Base-by-base conservation (phyloP, 2,113 vertebrate species). In the Pollachius pollachius region DNA sequence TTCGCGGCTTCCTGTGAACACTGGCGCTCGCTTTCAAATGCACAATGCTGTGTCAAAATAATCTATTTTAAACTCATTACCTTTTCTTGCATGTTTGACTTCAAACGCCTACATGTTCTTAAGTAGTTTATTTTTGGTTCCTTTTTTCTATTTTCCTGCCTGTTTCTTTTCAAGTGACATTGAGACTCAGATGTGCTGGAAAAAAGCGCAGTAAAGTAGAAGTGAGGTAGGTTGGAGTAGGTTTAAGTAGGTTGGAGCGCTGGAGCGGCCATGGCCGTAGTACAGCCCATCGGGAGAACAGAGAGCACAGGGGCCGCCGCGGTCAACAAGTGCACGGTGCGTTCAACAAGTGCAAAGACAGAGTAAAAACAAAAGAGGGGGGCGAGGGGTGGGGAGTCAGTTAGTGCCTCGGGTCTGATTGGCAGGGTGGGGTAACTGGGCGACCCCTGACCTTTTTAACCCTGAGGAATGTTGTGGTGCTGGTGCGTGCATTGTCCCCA, bases 361-460 rank as follows among this genome's bases (percentile, higher is more conserved):
- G 78, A 79, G 59, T 76, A 83, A 84, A 89, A 81, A 81, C 76
- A 89, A 86, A 85, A 15, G 52, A 62, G 13, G 19, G 63, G 64
- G 68, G 30, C 52, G 15, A 23, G 54, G 54, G 23, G 23, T n/a
- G n/a, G 80, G 71, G 77, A 60, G 58, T 9, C 59, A 82, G 74
- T 82, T 81, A 75, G 84, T 81, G 83, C 86, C 82, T 80, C 75
- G 70, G 76, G 73, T 83, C 81, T 84, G 88, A 90, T 87, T 88
- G 86, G 81, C 84, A 84, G 88, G 79, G 83, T 79, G 83, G 89
- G 84, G 84, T 87, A 70, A 37, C 52, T 12, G 58, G 21, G 68
- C 75, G 83, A 89, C 90, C 86, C 76, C 71, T 84, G 81, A 86
- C 82, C 85, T 83, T 85, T 86, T 80, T 89, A 88, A 90, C 87